A percentile compares a stretch with the other conserved stretches of the same genome.
These are phyloP conservation scores for Nasonia longicornis DNA, from an alignment of 1,140 invertebrate genomes.

Conservation along the genomic window DNA sequence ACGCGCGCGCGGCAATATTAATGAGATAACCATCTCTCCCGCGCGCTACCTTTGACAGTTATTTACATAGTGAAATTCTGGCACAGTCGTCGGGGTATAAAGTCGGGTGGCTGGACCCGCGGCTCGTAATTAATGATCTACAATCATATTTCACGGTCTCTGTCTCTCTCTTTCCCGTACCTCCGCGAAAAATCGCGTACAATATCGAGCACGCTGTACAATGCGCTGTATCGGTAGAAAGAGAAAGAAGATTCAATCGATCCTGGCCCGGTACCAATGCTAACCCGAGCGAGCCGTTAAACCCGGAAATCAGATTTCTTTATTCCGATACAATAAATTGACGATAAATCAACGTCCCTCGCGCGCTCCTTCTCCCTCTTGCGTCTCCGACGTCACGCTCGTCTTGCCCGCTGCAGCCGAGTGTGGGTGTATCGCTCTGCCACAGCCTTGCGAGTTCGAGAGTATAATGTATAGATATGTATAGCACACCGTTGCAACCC, in stretches of 20 bases:
- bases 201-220: background rate
- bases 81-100: background rate
- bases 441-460: too few species aligned
- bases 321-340: conserved; percentile 46
- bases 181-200: conserved; percentile 19
- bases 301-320: conserved; percentile 47
- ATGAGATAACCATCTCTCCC: conserved; percentile 34
- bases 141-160: conserved; percentile 24
- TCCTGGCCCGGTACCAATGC: conserved; percentile 30
- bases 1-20: conserved; percentile 4
- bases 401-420: background rate
- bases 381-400: background rate
- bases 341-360: conserved; percentile 44
- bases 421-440: conserved; percentile 16
- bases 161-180: background rate
- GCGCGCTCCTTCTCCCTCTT: background rate
- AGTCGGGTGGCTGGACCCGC: background rate
- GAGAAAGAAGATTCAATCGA: conserved; percentile 33
- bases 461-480: background rate
- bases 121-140: conserved; percentile 32
- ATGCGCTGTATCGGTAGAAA: background rate
- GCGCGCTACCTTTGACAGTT: conserved; percentile 17
- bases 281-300: conserved; percentile 36
- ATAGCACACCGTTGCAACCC: conserved; percentile 17
- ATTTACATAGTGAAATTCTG: conserved; percentile 27